Evolutionary conservation across 30 jellyfish, hydroid and myxozoan genomes (phyloP), one percentile per base, ranked within the genome.

Genomic region (Nemopilema nomurai): DNA sequence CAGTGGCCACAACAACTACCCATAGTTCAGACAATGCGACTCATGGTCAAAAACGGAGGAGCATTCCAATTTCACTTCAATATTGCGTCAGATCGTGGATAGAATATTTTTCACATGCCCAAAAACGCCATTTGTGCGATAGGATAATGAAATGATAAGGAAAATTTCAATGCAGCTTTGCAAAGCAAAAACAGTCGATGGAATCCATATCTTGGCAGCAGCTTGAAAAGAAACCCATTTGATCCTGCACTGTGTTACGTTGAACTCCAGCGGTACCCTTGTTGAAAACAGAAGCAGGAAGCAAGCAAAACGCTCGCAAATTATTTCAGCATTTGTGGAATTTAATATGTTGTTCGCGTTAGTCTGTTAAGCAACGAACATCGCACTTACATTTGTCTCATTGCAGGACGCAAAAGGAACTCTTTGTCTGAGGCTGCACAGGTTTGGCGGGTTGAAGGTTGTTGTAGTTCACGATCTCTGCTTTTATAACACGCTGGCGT

Each of bases 401-500:
- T 74, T 92, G 98, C 62, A 92, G 31, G 23, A 51, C 76, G 51
- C 98, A 92, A 79, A 92, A 88, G 6, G 98, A 73, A 76, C 97
- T 92, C 71, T 92, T 92, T 0, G 96, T 62, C 21, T 92, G 97
- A 24, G 96, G 49, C 76, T 89, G 87, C 8, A 73, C 86, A 0
- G 89, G 75, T 30, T 67, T 65, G 20, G 97, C 87, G 3, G 97
- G 92, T 32, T 87, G 97, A n/a, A 31, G 74, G 77, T 88, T 92
- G 78, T 79, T 88, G 87, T 92, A 92, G 89, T 89, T 78, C 22
- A 87, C 98, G 41, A 92, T 88, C 27, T 92, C 98, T 20, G 98
- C 98, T 69, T 92, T 92, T 8, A 92, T 77, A 22, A 92, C 98
- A 50, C 97, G 95, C 88, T 83, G 51, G 21, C 13, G 64, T 23